phyloP scores from a whole-genome alignment of 2,113 vertebrate genomes.

The Microtus montanus region DNA sequence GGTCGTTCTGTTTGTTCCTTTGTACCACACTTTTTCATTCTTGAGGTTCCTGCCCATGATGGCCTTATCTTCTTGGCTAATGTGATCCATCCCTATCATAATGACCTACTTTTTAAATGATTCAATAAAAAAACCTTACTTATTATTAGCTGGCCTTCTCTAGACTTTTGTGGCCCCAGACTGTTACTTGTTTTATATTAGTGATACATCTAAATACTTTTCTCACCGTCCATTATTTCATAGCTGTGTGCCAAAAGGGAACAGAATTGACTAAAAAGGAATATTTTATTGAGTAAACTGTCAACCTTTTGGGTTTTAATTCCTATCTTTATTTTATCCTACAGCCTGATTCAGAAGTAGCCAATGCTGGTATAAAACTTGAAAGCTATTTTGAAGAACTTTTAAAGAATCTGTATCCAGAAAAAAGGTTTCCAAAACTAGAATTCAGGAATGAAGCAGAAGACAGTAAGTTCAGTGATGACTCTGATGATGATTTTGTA shows the following conservation, averaged over 20 bases:
- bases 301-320: neutral
- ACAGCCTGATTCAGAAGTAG: slow-evolving; percentile 90
- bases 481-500: slow-evolving; percentile 88
- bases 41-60: neutral
- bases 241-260: neutral
- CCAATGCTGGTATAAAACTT: slow-evolving; percentile 88
- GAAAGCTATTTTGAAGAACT: slow-evolving; percentile 89
- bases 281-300: slow-evolving; percentile 4
- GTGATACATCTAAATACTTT: neutral
- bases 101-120: neutral
- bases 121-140: neutral
- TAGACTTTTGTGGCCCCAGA: neutral
- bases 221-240: neutral
- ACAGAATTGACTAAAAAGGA: neutral
- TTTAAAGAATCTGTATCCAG: slow-evolving; percentile 86
- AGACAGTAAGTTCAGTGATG: slow-evolving; percentile 82
- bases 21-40: neutral
- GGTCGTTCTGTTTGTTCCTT: neutral
- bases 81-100: neutral
- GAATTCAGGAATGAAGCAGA: slow-evolving; percentile 82
- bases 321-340: slow-evolving; percentile 71
- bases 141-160: neutral
- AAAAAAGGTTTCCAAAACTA: slow-evolving; percentile 84
- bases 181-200: too few relatives aligned
- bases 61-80: neutral